A percentile compares a stretch with the other conserved stretches of the same genome.
These are phyloP conservation scores for Zonotrichia albicollis DNA, from an alignment of 2,797 vertebrate genomes.

Conservation along the genomic window DNA sequence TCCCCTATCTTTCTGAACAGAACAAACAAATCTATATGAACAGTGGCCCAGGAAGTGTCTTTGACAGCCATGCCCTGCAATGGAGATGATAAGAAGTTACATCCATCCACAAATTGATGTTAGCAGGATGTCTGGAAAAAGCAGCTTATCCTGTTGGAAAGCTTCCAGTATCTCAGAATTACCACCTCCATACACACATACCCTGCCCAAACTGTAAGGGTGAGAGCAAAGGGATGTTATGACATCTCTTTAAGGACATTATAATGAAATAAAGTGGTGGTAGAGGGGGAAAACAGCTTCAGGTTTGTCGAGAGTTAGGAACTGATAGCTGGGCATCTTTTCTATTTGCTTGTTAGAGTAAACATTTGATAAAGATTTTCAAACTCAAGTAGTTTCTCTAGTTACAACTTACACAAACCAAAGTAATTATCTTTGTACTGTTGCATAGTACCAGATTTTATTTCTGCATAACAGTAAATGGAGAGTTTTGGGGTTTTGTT, in stretches of 20 bases:
- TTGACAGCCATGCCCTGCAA: neutral
- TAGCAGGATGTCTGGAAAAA: conserved; percentile 15
- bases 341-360: neutral
- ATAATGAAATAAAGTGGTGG: neutral
- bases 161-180: conserved; percentile 2
- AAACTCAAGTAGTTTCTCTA: neutral
- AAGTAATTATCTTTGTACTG: neutral
- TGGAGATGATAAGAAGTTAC: conserved; percentile 15
- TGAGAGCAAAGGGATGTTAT: neutral
- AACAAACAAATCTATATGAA: conserved; percentile 22
- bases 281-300: neutral
- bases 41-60: neutral
- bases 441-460: neutral
- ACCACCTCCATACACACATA: neutral
- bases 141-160: neutral
- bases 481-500: neutral
- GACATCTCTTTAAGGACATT: neutral
- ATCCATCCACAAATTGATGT: neutral
- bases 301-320: neutral
- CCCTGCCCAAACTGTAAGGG: neutral
- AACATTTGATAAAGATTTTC: neutral
- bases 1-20: neutral
- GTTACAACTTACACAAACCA: accelerated
- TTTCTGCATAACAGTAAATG: neutral
- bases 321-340: neutral